Evolutionary conservation across 92 coral and sea anemone genomes (phyloP), one percentile per base, ranked within the genome.

Genomic region (Heteractis magnifica): DNA sequence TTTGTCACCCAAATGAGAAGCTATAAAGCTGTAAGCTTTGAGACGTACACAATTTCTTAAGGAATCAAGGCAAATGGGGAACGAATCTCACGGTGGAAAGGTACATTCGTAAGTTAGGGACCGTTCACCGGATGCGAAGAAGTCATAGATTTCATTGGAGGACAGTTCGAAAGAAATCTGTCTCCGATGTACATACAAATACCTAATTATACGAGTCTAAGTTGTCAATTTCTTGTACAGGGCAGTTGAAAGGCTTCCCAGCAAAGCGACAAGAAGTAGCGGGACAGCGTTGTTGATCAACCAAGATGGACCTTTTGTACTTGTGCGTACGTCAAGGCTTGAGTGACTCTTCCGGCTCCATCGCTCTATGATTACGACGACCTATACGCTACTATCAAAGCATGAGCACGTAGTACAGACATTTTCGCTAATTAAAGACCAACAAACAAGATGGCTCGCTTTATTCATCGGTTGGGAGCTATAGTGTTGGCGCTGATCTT

Each of bases 281-380:
- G 20, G 23, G 20, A 18, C 34, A 7, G 70, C 20, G 70, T 62
- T 18, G 5, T 62, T 18, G 23, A 21, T 12, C 41, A 68, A 68
- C 44, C 5, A 23, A 68, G 13, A 68, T 23, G 77, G 23, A 71
- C 34, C 20, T n/a, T 52, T 18, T 7, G 8, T 26, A 21, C 48
- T 5, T 41, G 26, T 15, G 72, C 4, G 77, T 65, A 70, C 84
- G 84, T 81, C 77, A 81, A 49, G 56, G 11, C 34, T 58, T 49
- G 44, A 81, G 84, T 81, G 84, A 81, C 41, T 81, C 44, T 81
- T 70, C 84, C 84, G 84, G 83, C 72, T 19, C 65, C 83, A 72
- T 79, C 73, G 73, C 58, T 70, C 77, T 51, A 65, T 71, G 84
- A 81, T 70, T 81, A 70, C 75, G 64, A 20, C 84, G 68, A 65